These are phyloP conservation scores for Monomorium pharaonis DNA, from an alignment of 1,140 invertebrate species.

Conservation along the genomic window DNA sequence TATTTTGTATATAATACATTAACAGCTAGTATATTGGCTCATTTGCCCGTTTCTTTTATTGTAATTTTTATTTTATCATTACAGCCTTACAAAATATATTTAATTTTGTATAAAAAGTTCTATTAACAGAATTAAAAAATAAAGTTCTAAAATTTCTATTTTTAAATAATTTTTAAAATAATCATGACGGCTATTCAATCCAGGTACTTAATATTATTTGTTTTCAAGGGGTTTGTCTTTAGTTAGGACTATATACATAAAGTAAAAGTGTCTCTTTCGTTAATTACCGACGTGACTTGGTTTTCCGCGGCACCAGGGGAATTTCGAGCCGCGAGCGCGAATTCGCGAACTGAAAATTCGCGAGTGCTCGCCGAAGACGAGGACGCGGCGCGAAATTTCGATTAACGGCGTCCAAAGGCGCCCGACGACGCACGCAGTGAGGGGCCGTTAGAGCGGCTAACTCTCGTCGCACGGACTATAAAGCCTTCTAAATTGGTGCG, in stretches of 20 bases:
- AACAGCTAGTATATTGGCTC: too few species aligned
- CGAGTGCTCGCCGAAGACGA: constrained; percentile 12
- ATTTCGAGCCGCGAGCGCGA: neutral
- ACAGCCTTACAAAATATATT: too few species aligned
- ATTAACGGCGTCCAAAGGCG: constrained; percentile 56
- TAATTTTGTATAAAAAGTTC: too few species aligned
- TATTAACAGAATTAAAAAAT: too few species aligned
- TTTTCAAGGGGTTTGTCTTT: too few species aligned
- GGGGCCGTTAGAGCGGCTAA: constrained; percentile 59
- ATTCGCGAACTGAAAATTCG: neutral
- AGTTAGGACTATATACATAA: too few species aligned
- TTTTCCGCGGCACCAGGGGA: neutral
- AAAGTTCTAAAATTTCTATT: too few species aligned
- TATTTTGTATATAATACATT: too few species aligned
- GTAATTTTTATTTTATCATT: too few species aligned
- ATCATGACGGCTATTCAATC: too few species aligned
- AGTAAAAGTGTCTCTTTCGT: neutral
- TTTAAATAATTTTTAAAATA: too few species aligned
- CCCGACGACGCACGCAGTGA: constrained; percentile 59
- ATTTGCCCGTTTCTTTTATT: neutral
- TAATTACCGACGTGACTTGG: neutral
- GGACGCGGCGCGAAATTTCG: constrained; percentile 39
- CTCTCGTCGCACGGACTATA: constrained; percentile 81
- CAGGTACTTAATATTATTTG: too few species aligned
- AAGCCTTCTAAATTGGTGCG: constrained; percentile 84